Conservation (phyloP, 2,113 vertebrate genomes). For the Pelvicachromis taeniatus region DNA sequence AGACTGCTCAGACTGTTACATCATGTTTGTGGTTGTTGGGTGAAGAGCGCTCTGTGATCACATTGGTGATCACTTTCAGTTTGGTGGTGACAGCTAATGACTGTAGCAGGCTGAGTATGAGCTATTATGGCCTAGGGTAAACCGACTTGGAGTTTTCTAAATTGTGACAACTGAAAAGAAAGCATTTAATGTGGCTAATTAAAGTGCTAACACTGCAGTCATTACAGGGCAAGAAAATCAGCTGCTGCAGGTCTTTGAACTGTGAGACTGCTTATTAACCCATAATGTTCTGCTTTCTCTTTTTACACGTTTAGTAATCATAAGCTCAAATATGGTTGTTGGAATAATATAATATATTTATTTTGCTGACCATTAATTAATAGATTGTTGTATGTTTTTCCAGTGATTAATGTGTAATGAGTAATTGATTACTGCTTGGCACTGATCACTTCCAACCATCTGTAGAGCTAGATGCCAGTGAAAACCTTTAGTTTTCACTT, state of each 20-base stretch:
- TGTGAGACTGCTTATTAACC: neutral
- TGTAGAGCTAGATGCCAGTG: neutral
- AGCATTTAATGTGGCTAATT: neutral
- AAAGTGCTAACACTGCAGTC: neutral
- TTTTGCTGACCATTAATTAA: neutral
- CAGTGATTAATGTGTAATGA: neutral
- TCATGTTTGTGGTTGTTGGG: neutral
- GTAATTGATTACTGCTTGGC: neutral
- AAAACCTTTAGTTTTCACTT: neutral
- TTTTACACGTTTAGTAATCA: neutral
- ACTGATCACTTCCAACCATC: neutral
- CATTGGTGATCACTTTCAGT: neutral
- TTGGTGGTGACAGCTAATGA: neutral
- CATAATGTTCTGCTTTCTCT: neutral
- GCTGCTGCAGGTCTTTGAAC: neutral
- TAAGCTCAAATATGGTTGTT: neutral
- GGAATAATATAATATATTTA: neutral
- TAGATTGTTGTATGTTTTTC: neutral
- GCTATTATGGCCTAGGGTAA: neutral
- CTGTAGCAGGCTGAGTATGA: fast-evolving
- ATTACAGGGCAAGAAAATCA: neutral
- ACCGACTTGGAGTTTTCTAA: neutral
- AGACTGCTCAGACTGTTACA: neutral
- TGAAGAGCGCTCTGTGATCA: neutral
- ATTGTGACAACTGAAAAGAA: neutral